Evolutionary conservation across 2,888 invertebrate genomes (phyloP).

Genomic region (Drosophila hamatofila): DNA sequence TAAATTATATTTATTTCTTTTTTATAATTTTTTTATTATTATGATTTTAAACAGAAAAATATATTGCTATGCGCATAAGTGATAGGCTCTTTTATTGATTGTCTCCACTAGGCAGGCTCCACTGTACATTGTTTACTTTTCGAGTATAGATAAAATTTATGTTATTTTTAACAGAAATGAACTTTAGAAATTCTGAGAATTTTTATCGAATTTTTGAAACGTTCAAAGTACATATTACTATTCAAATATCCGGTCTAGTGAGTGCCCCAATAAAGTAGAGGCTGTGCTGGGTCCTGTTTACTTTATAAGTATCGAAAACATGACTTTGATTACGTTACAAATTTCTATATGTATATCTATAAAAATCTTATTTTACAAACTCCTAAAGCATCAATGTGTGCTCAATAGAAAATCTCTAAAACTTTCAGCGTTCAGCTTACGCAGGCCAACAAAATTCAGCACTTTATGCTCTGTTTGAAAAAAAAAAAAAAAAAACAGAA

Average conservation of each 20-base stretch:
- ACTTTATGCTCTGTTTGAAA: neutral
- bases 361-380: neutral
- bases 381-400: neutral
- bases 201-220: neutral
- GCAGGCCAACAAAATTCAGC: neutral
- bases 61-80: too few relatives aligned
- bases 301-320: neutral
- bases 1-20: neutral
- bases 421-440: neutral
- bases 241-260: neutral
- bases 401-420: slow-evolving; percentile 1
- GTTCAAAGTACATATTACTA: neutral
- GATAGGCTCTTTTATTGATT: too few relatives aligned
- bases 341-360: neutral
- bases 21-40: too few relatives aligned
- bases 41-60: too few relatives aligned
- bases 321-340: neutral
- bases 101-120: too few relatives aligned
- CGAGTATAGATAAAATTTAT: neutral
- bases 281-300: neutral
- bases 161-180: neutral
- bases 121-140: neutral
- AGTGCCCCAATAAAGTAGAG: neutral
- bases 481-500: neutral
- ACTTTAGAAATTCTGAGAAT: too few relatives aligned